Base-by-base conservation (phyloP, 2,113 vertebrate genomes). In the Rhea americana region DNA sequence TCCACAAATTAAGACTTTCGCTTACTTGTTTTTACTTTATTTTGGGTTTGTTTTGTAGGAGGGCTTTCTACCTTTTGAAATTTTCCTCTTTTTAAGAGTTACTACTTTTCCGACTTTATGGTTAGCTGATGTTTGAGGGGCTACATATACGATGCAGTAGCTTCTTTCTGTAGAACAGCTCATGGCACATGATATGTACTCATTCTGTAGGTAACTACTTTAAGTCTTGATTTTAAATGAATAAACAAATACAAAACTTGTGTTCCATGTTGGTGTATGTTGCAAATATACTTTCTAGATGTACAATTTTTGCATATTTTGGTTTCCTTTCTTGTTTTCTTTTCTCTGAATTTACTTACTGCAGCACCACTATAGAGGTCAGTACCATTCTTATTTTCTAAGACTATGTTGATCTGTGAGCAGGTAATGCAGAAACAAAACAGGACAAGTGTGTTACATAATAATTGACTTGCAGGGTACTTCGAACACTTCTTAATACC, bases 401-500 rank as follows among this genome's bases (percentile, higher is more conserved):
- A 48, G 35, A 89, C 56, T 0, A 32, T 5, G 21, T 8, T 71
- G 53, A n/a, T 50, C 25, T 67, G 24, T 55, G 51, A 91, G 48
- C 9, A 65, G 48, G 11, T 87, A 65, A 68, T 9, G 28, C 66
- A 73, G 53, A 16, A 56, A 85, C n/a, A 56, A 39, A 82, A 66
- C 22, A 84, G 51, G n/a, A 17, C 14, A 26, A 66, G 39, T 0
- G 0, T 7, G 0, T 7, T 56, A 24, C 43, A 82, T 51, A 8
- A 39, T 17, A 35, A 21, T 16, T 65, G 66, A 2, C 14, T 77
- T 45, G 12, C 43, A 93, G 1, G 0, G 75, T 39, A 56, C 14
- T 39, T 67, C 70, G 75, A 32, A 26, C 41, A 39, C 35, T 51
- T 37, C 19, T 6, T 32, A 51, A 47, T 20, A 28, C 39, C 53